Conservation (phyloP, 2,113 vertebrate genomes). For the Trematocara zebra region DNA sequence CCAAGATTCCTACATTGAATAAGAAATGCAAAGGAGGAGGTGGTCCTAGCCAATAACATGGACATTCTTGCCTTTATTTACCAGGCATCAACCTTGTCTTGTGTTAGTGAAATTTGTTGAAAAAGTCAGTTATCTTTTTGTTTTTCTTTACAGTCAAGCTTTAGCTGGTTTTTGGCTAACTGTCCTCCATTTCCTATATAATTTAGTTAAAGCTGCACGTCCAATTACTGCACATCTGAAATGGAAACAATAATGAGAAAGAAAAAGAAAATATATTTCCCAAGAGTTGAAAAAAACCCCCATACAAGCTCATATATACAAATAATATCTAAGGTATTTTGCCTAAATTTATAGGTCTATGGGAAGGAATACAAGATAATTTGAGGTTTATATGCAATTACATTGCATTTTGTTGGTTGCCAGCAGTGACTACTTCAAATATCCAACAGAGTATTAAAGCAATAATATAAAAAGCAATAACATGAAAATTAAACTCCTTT, state of each 20-base stretch:
- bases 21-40: background rate
- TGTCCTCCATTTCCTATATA: background rate
- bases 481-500: background rate
- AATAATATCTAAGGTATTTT: background rate
- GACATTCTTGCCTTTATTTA: background rate
- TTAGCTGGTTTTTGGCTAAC: background rate
- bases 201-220: fast-evolving
- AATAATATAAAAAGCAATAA: background rate
- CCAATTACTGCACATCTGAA: background rate
- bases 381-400: background rate
- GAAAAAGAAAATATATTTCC: background rate
- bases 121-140: background rate
- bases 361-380: background rate
- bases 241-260: background rate
- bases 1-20: background rate
- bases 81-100: background rate
- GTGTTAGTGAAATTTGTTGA: background rate
- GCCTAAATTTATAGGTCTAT: background rate
- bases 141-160: background rate
- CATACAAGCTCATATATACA: background rate
- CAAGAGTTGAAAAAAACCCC: background rate
- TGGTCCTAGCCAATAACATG: background rate
- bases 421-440: background rate
- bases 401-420: background rate
- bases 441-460: background rate